Evolutionary conservation across 2,113 vertebrate genomes (phyloP).

Genomic region (Pitta sordida): DNA sequence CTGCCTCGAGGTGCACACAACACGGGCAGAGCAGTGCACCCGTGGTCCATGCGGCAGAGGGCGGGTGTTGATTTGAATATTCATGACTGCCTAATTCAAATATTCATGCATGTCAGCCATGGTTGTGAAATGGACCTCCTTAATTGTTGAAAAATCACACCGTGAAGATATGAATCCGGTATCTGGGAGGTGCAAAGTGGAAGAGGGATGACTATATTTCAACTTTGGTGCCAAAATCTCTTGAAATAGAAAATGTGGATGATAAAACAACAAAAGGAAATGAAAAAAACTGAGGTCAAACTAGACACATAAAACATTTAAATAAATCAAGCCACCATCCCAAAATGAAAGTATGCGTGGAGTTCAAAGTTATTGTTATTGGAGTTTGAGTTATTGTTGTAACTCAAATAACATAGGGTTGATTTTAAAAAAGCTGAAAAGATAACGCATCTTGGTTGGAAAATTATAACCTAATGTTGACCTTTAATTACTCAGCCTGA

Average conservation of each 20-base stretch:
- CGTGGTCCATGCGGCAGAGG: too few species aligned
- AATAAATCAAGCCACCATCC: background rate
- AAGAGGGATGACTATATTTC: too few species aligned
- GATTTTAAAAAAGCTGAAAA: background rate
- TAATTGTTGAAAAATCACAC: too few species aligned
- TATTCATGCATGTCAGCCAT: too few species aligned
- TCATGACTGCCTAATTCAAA: too few species aligned
- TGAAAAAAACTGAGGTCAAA: background rate
- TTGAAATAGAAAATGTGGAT: background rate
- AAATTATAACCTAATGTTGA: background rate
- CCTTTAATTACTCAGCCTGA: background rate
- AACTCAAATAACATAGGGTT: background rate
- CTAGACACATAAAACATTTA: background rate
- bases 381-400: too few species aligned
- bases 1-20: too few species aligned
- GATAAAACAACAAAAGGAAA: background rate
- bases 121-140: too few species aligned
- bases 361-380: background rate
- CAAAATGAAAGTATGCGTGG: background rate
- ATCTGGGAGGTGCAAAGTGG: too few species aligned
- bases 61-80: too few species aligned
- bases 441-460: rapidly evolving
- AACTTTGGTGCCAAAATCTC: background rate
- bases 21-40: too few species aligned
- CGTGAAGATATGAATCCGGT: too few species aligned